A percentile compares a stretch with the other conserved stretches of the same genome.
phyloP scores from a whole-genome alignment of 2,888 invertebrate species.

The Sesamia inferens region DNA sequence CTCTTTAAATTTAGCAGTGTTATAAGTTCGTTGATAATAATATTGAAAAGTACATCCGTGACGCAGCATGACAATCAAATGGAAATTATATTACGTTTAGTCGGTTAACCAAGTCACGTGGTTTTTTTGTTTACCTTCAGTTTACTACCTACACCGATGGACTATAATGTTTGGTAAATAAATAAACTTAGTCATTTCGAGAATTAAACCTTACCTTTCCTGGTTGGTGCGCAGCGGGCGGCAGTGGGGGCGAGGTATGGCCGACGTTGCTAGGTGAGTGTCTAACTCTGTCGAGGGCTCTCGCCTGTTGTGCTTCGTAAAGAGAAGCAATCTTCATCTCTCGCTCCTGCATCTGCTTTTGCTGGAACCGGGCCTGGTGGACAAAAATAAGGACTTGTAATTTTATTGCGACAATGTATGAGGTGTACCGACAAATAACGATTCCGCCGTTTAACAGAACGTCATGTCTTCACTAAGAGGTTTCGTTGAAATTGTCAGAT shows the following conservation, averaged over 20 bases:
- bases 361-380: slow-evolving; percentile 94
- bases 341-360: slow-evolving; percentile 94
- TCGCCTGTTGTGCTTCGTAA: slow-evolving; percentile 92
- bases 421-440: too few relatives aligned
- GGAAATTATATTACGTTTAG: too few relatives aligned
- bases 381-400: slow-evolving; percentile 28
- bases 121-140: too few relatives aligned
- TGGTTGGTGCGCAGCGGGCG: slow-evolving; percentile 72
- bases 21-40: too few relatives aligned
- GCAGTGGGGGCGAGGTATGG: slow-evolving; percentile 58
- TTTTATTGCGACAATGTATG: background rate
- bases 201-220: slow-evolving; percentile 77
- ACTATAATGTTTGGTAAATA: background rate
- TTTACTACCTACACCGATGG: too few relatives aligned
- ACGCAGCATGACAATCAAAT: too few relatives aligned
- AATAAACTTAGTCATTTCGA: background rate
- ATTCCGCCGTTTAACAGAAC: too few relatives aligned
- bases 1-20: too few relatives aligned
- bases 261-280: slow-evolving; percentile 74
- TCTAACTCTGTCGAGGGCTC: slow-evolving; percentile 89
- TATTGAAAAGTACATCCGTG: too few relatives aligned
- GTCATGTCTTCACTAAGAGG: too few relatives aligned
- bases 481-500: too few relatives aligned
- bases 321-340: slow-evolving; percentile 92
- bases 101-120: too few relatives aligned